These are phyloP conservation scores for Lanius collurio DNA, from an alignment of 2,113 vertebrate species.

Conservation along the genomic window DNA sequence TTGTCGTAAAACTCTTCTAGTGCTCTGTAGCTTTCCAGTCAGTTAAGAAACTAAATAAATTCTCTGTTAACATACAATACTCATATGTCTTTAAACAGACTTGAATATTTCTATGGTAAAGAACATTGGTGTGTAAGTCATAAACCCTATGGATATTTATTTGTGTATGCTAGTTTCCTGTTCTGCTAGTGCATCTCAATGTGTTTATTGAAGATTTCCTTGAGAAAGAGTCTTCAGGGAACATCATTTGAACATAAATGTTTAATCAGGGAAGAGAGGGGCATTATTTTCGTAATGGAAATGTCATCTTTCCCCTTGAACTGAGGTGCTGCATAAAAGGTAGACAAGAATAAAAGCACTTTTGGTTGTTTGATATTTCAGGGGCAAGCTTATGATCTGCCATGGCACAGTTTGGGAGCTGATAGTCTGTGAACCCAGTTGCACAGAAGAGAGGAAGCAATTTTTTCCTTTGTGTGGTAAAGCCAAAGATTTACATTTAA, in stretches of 20 bases:
- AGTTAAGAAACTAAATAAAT: background rate
- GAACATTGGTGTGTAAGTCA: background rate
- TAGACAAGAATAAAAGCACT: background rate
- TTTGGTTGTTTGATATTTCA: background rate
- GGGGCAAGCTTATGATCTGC: background rate
- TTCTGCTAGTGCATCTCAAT: background rate
- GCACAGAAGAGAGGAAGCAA: background rate
- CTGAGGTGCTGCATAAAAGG: background rate
- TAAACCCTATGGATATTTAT: background rate
- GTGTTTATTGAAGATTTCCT: background rate
- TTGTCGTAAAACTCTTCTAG: background rate
- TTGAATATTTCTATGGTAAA: background rate
- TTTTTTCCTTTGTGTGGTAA: background rate
- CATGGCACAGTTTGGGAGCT: background rate
- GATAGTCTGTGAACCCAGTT: background rate
- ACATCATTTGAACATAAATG: background rate
- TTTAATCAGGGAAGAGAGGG: background rate
- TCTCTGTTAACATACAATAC: background rate
- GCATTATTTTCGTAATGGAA: background rate
- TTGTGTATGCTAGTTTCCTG: background rate
- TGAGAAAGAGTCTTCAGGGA: background rate
- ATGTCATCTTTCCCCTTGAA: background rate
- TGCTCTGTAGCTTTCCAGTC: background rate
- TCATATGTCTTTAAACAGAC: background rate
- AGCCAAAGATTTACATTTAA: background rate